Conservation (phyloP, 2,113 vertebrate species). For the Antigone vipio region DNA sequence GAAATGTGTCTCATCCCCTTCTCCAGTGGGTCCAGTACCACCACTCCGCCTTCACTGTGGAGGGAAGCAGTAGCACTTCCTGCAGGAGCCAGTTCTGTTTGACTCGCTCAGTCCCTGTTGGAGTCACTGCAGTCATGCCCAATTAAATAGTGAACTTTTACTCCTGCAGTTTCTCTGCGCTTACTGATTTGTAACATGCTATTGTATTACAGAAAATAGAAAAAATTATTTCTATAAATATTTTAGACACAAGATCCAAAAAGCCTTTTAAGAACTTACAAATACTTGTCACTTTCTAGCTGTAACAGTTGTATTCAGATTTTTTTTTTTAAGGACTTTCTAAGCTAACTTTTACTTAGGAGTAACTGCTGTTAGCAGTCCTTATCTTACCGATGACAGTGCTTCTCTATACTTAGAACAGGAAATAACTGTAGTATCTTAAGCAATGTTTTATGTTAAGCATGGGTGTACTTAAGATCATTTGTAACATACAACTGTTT, state of each 20-base stretch:
- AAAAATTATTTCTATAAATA: neutral
- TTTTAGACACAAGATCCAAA: neutral
- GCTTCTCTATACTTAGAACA: neutral
- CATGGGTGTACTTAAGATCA: neutral
- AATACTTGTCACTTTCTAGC: neutral
- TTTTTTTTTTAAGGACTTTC: neutral
- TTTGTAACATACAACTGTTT: neutral
- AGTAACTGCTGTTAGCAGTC: neutral
- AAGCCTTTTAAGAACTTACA: neutral
- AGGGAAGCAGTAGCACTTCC: neutral
- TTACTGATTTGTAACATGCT: neutral
- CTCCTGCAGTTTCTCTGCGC: neutral
- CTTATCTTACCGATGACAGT: neutral
- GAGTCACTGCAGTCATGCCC: neutral
- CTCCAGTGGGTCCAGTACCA: neutral
- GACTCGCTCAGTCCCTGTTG: neutral
- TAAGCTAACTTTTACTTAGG: neutral
- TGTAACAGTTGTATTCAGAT: neutral
- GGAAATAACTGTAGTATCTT: neutral
- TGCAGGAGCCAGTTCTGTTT: neutral
- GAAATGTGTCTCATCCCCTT: neutral
- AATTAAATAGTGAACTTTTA: neutral
- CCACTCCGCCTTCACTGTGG: fast-evolving
- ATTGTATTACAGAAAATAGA: neutral
- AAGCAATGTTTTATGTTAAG: neutral